phyloP scores from a whole-genome alignment of 1,140 invertebrate genomes.

The Pogonognathellus flavescens region DNA sequence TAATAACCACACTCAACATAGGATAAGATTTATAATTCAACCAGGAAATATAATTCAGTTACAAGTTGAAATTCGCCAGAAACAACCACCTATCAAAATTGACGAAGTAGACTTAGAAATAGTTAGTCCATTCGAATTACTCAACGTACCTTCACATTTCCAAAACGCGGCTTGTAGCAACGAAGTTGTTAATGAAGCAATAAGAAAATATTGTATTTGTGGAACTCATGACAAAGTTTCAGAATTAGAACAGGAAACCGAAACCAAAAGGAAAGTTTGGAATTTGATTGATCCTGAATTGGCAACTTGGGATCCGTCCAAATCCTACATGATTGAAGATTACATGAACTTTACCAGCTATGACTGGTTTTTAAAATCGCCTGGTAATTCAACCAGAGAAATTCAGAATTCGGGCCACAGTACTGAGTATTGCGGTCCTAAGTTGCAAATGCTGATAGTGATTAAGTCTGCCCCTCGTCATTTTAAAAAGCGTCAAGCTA shows the following conservation, averaged over 20 bases:
- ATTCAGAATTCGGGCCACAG: too few relatives aligned
- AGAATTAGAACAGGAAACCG: background rate
- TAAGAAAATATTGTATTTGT: background rate
- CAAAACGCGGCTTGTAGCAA: background rate
- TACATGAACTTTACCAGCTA: slow-evolving; percentile 8
- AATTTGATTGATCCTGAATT: background rate
- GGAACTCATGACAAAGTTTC: background rate
- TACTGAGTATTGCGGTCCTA: background rate
- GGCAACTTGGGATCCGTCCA: background rate
- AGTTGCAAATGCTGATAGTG: slow-evolving; percentile 47
- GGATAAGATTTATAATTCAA: slow-evolving; percentile 22
- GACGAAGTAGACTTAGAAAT: background rate
- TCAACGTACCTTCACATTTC: background rate
- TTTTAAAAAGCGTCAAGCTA: background rate
- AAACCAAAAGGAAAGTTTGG: background rate
- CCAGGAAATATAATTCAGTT: slow-evolving; percentile 33
- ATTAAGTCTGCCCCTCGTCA: slow-evolving; percentile 55
- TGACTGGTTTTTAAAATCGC: background rate
- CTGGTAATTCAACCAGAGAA: background rate
- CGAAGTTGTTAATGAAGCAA: background rate
- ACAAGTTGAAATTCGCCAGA: background rate
- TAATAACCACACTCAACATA: background rate
- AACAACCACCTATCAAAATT: background rate
- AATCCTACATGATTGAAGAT: background rate
- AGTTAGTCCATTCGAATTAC: background rate